phyloP scores from a whole-genome alignment of 2,113 vertebrate species.

The Atrichornis clamosus region DNA sequence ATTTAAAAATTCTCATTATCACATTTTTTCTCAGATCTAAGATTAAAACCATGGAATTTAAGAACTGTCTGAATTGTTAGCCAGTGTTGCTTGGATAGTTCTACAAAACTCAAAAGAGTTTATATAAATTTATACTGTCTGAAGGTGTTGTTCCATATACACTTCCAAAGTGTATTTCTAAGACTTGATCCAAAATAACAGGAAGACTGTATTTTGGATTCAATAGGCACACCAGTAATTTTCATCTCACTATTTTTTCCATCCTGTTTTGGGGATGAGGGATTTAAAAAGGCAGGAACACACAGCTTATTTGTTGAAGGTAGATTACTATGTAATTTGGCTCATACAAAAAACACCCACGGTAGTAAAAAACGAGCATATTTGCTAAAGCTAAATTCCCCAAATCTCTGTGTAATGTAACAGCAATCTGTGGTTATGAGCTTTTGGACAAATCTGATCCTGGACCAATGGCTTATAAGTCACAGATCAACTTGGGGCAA shows the following conservation, averaged over 20 bases:
- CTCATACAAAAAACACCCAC: neutral
- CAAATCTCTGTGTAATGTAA: neutral
- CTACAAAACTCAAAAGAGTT: neutral
- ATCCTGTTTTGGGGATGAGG: neutral
- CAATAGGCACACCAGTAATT: neutral
- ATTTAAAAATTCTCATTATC: neutral
- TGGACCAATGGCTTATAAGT: neutral
- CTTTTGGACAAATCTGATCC: neutral
- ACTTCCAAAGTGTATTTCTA: neutral
- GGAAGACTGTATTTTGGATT: neutral
- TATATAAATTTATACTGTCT: neutral
- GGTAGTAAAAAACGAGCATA: neutral
- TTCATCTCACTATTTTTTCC: neutral
- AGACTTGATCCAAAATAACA: neutral
- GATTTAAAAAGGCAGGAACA: neutral
- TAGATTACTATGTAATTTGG: neutral
- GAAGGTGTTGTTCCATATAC: neutral
- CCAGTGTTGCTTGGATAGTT: neutral
- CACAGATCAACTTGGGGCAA: neutral
- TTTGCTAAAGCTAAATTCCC: neutral
- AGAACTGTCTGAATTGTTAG: neutral
- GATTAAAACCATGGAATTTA: neutral
- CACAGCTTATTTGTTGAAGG: neutral
- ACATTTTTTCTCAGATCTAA: neutral
- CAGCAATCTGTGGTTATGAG: neutral